Conservation (phyloP, 2,797 vertebrate genomes). For the Poeciliopsis gracilis region DNA sequence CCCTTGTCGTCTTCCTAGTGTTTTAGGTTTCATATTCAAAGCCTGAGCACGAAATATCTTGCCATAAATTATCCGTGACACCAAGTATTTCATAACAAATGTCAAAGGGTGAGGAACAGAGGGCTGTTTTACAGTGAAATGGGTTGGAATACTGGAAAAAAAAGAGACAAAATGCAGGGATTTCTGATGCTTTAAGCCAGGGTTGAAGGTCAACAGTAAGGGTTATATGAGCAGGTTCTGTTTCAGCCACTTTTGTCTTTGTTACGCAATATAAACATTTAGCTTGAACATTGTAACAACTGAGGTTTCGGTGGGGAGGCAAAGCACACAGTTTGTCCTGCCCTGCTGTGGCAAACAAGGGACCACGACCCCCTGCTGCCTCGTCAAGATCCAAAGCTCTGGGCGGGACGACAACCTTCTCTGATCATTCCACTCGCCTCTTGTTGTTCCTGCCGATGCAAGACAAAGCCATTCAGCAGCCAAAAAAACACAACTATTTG, state of each 20-base stretch:
- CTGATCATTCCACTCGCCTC: constrained; percentile 18
- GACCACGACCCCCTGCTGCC: constrained; percentile 33
- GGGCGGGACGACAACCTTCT: background rate
- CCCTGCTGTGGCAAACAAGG: constrained; percentile 35
- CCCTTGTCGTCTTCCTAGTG: background rate
- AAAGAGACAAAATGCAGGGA: constrained; percentile 27
- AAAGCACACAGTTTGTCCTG: constrained; percentile 20
- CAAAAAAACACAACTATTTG: constrained; percentile 59
- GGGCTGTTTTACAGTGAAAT: background rate
- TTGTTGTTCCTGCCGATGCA: constrained; percentile 17
- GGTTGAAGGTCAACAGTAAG: constrained; percentile 38
- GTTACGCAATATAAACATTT: constrained; percentile 13
- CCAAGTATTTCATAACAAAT: background rate
- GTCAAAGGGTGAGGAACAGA: background rate
- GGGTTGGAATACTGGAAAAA: background rate
- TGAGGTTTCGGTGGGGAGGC: background rate
- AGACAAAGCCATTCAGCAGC: constrained; percentile 45
- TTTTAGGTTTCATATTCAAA: background rate
- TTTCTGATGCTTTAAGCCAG: constrained; percentile 13
- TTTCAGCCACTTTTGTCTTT: constrained; percentile 24
- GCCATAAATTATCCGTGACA: background rate
- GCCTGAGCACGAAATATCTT: background rate
- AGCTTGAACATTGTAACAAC: background rate
- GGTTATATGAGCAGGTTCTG: constrained; percentile 16
- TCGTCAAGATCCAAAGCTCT: constrained; percentile 14